Evolutionary conservation across 1,140 invertebrate species (phyloP).

Genomic region (Papilio xuthus): DNA sequence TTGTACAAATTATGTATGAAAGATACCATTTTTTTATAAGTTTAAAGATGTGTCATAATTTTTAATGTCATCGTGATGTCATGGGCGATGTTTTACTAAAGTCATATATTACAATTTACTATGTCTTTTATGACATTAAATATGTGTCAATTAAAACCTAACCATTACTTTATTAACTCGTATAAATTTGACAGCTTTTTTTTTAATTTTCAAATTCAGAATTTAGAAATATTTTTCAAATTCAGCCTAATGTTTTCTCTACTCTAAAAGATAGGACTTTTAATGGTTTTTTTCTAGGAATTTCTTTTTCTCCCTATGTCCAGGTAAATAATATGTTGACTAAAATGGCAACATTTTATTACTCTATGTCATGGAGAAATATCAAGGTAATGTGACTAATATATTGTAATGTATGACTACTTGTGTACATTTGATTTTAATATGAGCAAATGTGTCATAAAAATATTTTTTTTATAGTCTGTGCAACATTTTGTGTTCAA

Average conservation of each 20-base stretch:
- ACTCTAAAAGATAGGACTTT: no score
- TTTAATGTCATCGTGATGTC: not conserved
- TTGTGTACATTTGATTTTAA: slow-evolving; percentile 25
- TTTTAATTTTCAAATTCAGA: no score
- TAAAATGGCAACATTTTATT: slow-evolving; percentile 3
- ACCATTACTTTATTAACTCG: not conserved
- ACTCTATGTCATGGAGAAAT: slow-evolving; percentile 18
- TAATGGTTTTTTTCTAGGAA: no score
- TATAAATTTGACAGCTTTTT: no score
- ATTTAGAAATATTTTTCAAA: no score
- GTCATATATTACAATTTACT: slow-evolving; percentile 1
- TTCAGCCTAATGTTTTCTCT: no score
- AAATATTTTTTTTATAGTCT: slow-evolving; percentile 26
- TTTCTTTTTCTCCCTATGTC: no score
- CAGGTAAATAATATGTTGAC: not conserved
- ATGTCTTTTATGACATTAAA: not conserved
- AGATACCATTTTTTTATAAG: slow-evolving; percentile 8
- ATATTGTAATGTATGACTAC: not conserved
- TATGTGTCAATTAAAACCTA: not conserved
- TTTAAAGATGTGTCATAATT: slow-evolving; percentile 25
- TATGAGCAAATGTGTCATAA: slow-evolving; percentile 28
- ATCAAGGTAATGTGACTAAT: not conserved
- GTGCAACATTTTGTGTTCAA: slow-evolving; percentile 29
- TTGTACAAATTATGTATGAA: slow-evolving; percentile 28
- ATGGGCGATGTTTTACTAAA: not conserved